Percentiles rank a stretch among this genome's conserved stretches.
These are phyloP conservation scores for Aphis craccivora DNA, from an alignment of 1,140 invertebrate species.

Conservation along the genomic window DNA sequence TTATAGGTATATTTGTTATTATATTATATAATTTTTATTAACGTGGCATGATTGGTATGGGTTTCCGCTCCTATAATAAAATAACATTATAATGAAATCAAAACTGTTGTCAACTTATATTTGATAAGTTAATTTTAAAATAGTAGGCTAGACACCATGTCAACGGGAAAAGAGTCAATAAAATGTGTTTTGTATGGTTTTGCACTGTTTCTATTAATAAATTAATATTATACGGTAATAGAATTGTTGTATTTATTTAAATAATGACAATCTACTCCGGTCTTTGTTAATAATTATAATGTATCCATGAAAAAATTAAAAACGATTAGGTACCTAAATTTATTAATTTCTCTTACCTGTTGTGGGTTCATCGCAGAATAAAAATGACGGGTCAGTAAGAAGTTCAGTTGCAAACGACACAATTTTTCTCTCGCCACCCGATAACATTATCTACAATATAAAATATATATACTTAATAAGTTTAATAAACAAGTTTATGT, in stretches of 20 bases:
- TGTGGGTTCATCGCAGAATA: conserved; percentile 97
- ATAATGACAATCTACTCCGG: background rate
- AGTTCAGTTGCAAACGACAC: conserved; percentile 93
- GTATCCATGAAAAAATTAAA: background rate
- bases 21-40: background rate
- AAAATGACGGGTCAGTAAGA: conserved; percentile 86
- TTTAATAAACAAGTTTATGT: background rate
- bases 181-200: background rate
- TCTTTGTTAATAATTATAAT: background rate
- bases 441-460: conserved; percentile 71
- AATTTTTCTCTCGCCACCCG: conserved; percentile 92
- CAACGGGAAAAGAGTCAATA: background rate
- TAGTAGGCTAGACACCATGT: background rate
- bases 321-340: background rate
- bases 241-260: too few species aligned
- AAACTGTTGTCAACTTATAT: background rate
- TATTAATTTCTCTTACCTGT: conserved; percentile 68
- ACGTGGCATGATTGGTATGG: background rate
- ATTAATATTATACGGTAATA: background rate
- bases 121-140: background rate
- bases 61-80: too few species aligned
- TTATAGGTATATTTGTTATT: too few species aligned
- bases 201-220: background rate
- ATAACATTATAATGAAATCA: background rate
- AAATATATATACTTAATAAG: background rate